Conservation (phyloP, 2,113 vertebrate genomes). For the Phrynosoma platyrhinos region DNA sequence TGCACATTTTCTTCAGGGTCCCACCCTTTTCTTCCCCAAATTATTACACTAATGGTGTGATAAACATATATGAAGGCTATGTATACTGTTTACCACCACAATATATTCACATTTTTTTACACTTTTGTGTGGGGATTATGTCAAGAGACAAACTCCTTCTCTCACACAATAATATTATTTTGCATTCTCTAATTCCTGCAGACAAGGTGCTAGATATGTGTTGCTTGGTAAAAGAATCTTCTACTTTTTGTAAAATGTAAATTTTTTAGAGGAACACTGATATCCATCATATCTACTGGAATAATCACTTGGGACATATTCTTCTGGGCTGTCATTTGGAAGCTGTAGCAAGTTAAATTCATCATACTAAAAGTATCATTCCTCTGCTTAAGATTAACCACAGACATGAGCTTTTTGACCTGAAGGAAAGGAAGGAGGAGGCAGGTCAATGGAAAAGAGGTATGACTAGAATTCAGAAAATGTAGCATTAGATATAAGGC, state of each 20-base stretch:
- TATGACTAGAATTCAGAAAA: not conserved
- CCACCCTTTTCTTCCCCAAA: not conserved
- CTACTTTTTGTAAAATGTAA: not conserved
- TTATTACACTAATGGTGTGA: not conserved
- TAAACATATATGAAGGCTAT: not conserved
- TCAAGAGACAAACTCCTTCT: too few relatives aligned
- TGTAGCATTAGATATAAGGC: not conserved
- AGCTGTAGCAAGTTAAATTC: not conserved
- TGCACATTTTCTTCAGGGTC: conserved; percentile 34
- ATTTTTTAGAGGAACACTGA: not conserved
- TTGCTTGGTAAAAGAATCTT: not conserved
- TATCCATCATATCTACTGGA: not conserved
- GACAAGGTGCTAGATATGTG: not conserved
- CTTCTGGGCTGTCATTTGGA: not conserved
- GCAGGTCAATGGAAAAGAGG: not conserved
- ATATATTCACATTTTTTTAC: not conserved
- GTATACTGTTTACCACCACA: not conserved
- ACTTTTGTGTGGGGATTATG: not conserved
- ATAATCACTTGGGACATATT: not conserved
- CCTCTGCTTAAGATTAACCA: not conserved
- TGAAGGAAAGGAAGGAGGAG: not conserved
- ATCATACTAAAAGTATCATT: not conserved
- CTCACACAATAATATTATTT: not conserved
- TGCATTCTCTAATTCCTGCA: not conserved
- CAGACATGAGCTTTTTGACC: not conserved